Base-by-base conservation (phyloP, 1,140 invertebrate species). In the Penaeus vannamei region DNA sequence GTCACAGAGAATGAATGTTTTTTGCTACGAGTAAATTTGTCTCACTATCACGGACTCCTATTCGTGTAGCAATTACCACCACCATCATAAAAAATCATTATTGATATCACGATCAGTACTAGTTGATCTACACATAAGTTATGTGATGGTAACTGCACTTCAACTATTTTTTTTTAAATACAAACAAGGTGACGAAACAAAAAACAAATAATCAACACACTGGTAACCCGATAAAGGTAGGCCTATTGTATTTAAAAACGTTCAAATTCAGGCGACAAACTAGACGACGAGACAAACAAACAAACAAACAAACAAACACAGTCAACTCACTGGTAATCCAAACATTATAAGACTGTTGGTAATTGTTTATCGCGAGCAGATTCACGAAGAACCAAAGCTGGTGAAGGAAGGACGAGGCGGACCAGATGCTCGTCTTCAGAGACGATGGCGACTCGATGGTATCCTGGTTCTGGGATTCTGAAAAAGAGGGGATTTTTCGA, bases 331-430 rank as follows among this genome's bases (percentile, higher is more conserved):
- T 42, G 14, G 83, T 91, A 61, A 89, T 29, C 90, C 90, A 91
- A 60, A 91, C 84, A 62, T 91, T 91, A 87, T 89, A 91, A 36
- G 84, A 76, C 36, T 91, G 90, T 64, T 91, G 90, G 84, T 89
- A 91, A 53, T 20, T 61, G 79, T 91, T 91, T 61, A 91, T 23
- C 59, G 84, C 79, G 66, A 91, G 83, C 22, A 91, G 87, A 10
- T 14, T 20, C 12, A 84, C 61, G 82, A 89, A 91, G 90, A 89
- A 86, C 86, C 86, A 91, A 53, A 72, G 82, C 42, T 83, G 79
- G 29, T 91, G 86, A 3, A 91, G 84, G 53, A 76, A 32, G 2
- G 84, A 91, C 0, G 90, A 89, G 42, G 42, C 20, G 32, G 84
- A 86, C 66, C 20, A 62, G 19, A 91, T 12, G 53, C 90, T 91